Evolutionary conservation across 2,797 vertebrate genomes (phyloP).

Genomic region (Poeciliopsis paucimaculata): DNA sequence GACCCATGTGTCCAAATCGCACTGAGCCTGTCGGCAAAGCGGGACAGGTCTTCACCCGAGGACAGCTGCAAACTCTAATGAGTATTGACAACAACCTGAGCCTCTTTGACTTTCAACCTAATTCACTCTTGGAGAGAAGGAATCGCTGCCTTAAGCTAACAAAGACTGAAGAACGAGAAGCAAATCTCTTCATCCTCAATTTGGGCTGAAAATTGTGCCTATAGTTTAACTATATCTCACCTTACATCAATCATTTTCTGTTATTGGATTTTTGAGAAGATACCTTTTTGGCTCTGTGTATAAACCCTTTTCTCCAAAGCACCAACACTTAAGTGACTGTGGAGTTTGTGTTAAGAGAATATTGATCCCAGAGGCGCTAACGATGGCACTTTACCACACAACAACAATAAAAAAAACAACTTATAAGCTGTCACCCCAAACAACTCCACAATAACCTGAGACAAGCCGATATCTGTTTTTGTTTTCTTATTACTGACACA

Average conservation of each 20-base stretch:
- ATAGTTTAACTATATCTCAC: slow-evolving; percentile 13
- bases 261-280: slow-evolving; percentile 28
- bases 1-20: slow-evolving; percentile 43
- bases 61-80: slow-evolving; percentile 71
- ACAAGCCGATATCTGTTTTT: slow-evolving; percentile 34
- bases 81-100: slow-evolving; percentile 81
- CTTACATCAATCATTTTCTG: slow-evolving; percentile 1
- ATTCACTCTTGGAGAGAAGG: slow-evolving; percentile 72
- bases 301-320: slow-evolving; percentile 42
- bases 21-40: slow-evolving; percentile 64
- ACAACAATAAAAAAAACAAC: slow-evolving; percentile 52
- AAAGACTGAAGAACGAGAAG: slow-evolving; percentile 64
- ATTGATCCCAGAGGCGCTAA: slow-evolving; percentile 70
- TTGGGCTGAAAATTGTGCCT: slow-evolving; percentile 33
- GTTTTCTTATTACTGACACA: slow-evolving; percentile 28
- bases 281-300: slow-evolving; percentile 46
- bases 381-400: slow-evolving; percentile 57
- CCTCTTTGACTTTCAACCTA: slow-evolving; percentile 77
- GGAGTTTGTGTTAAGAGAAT: slow-evolving; percentile 65
- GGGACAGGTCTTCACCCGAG: slow-evolving; percentile 66
- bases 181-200: slow-evolving; percentile 48
- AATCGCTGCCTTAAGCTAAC: slow-evolving; percentile 69
- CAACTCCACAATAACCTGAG: slow-evolving; percentile 42
- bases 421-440: slow-evolving; percentile 51
- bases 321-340: slow-evolving; percentile 60